phyloP scores from a whole-genome alignment of 2,113 vertebrate species.

The Catharus bicknelli region DNA sequence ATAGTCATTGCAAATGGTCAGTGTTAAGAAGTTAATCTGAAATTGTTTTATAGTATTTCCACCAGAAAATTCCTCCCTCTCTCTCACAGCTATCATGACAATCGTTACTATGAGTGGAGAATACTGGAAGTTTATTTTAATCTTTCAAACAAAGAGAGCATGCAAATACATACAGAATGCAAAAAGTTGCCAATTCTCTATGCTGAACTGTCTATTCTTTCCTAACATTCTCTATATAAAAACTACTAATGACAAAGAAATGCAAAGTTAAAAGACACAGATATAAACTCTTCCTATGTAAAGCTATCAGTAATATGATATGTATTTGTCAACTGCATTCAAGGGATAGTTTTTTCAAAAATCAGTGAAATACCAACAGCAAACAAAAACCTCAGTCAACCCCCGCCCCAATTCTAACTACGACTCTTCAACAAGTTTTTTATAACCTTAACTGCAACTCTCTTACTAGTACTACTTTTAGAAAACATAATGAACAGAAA shows the following conservation, averaged over 20 bases:
- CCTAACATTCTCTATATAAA: background rate
- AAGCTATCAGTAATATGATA: background rate
- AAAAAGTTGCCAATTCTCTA: background rate
- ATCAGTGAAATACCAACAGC: background rate
- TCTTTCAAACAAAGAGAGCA: background rate
- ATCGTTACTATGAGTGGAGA: background rate
- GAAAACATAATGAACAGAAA: background rate
- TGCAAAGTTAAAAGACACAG: background rate
- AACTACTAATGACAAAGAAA: background rate
- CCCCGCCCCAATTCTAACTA: background rate
- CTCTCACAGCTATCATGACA: background rate
- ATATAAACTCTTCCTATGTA: background rate
- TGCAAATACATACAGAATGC: background rate
- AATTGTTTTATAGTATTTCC: background rate
- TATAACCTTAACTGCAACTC: background rate
- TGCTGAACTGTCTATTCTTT: background rate
- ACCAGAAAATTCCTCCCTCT: background rate
- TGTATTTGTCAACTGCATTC: background rate
- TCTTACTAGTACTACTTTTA: background rate
- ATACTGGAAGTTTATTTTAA: background rate
- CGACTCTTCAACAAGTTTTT: background rate
- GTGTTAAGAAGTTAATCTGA: slow-evolving; percentile 13
- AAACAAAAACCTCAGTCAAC: background rate
- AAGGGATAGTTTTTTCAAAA: background rate
- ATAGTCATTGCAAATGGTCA: background rate